These are phyloP conservation scores for Perizoma flavofasciatum DNA, from an alignment of 2,888 invertebrate genomes.

Conservation along the genomic window DNA sequence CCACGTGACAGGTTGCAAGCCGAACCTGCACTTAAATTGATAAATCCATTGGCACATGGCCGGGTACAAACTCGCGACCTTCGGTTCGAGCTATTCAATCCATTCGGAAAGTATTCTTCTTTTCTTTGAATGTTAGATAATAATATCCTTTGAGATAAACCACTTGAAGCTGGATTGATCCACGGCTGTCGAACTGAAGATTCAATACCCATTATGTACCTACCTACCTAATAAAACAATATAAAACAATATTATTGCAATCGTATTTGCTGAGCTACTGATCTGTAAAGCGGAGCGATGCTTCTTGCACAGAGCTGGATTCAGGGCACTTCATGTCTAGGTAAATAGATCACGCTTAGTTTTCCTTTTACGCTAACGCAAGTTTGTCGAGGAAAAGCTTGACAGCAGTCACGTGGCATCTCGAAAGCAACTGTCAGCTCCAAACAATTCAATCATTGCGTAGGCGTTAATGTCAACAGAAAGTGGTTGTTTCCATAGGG, in stretches of 20 bases:
- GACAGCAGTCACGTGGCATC: too few species aligned
- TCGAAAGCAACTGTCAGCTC: too few species aligned
- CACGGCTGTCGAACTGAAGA: constrained; percentile 8
- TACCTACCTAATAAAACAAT: constrained; percentile 14
- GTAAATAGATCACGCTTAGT: too few species aligned
- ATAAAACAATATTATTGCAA: constrained; percentile 22
- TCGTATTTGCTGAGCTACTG: constrained; percentile 23
- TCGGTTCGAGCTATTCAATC: too few species aligned
- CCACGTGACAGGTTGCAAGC: too few species aligned
- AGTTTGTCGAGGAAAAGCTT: too few species aligned
- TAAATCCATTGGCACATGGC: background rate
- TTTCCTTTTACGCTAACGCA: too few species aligned
- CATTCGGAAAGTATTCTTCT: background rate
- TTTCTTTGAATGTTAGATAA: background rate
- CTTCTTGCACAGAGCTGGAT: constrained; percentile 1
- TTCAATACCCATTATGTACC: constrained; percentile 19
- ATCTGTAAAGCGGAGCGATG: constrained; percentile 20
- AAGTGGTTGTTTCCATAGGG: too few species aligned
- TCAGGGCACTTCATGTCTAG: background rate
- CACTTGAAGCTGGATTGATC: background rate
- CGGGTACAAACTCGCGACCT: too few species aligned
- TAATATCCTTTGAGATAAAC: constrained; percentile 1
- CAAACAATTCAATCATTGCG: too few species aligned
- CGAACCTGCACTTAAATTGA: too few species aligned
- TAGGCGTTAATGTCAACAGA: too few species aligned